Base-by-base conservation (phyloP, 2,113 vertebrate species). In the Mobula hypostoma region DNA sequence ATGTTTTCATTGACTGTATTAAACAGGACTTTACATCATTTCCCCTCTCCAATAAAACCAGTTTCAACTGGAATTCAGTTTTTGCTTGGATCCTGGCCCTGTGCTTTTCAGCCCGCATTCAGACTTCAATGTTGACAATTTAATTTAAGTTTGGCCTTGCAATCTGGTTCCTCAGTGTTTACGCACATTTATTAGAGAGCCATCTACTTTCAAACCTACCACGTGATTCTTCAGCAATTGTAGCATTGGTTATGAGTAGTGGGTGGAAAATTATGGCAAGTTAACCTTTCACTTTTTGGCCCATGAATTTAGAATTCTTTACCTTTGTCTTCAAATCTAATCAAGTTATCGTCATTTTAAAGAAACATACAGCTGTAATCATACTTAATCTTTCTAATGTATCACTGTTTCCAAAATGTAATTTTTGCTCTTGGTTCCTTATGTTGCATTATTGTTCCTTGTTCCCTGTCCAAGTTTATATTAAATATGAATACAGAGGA, bases 321-420 rank as follows among this genome's bases (percentile, higher is more conserved):
- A 21, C 88, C 66, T n/a, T 32, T 91, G 32, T 12, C 66, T 91
- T 91, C 24, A 58, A 85, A 29, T 58, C 2, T 24, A 24, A 70
- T 70, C 88, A 91, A 32, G 17, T 70, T 91, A 70, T 66, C 32
- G 68, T 36, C 32, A 24, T 91, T 91, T 70, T 21, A 66, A 66
- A 91, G 14, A 68, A 36, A 90, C 68, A 70, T 40, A 70, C 19
- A 7, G 14, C 24, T 68, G 88, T 70, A 70, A 70, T 91, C n/a
- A 2, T 61, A 17, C 11, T 90, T n/a, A 66, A 90, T 90, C 58
- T 66, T 14, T n/a, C 32, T 36, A n/a, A 0, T 91, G 66, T 40
- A 27, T 91, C 88, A 63, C 63, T 70, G 17, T 70, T 70, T 91
- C 88, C 88, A 70, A 91, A 70, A 88, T 88, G 85, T 63, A 88